Evolutionary conservation across 2,113 vertebrate species (phyloP), one percentile per base, ranked within the genome.

Genomic region (Arvicanthis niloticus): DNA sequence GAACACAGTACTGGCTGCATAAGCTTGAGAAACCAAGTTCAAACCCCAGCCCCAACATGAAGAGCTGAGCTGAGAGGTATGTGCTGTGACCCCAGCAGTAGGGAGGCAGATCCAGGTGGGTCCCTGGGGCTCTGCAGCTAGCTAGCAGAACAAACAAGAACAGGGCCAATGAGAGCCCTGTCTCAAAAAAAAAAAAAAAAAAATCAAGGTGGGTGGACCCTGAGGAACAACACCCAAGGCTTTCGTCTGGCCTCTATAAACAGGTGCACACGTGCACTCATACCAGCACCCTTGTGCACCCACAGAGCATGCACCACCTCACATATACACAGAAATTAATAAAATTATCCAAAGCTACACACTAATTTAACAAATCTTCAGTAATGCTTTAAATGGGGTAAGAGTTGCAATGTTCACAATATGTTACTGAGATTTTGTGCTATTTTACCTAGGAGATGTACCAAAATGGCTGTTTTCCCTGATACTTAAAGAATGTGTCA

Each of bases 381-480:
- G 45, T 26, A 72, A 37, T n/a, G 92, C 88, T 40, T 91, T 29
- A 96, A 95, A 58, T 86, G 26, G 65, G 37, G 87, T 67, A 72
- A 77, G 26, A 65, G 24, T 60, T 70, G 93, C 4, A 65, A 29
- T 12, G 11, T 16, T 72, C 22, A 51, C 21, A 88, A 48, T 73
- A 92, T 90, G 93, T 87, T 87, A 88, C 7, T 89, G 78, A 97
- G 72, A 94, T 91, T 31, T 31, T 85, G 31, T 68, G 48, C n/a
- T 90, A 42, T 45, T 91, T 87, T 77, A 93, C 88, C 34, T 94
- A 29, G n/a, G 34, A 93, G 26, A 8, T 96, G 8, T 84, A 88
- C 13, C 81, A 88, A 60, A 26, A 80, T 22, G 12, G 8, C 84
- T 77, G 31, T 78, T 95, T 93, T 12, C 91, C 51, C 84, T 37